Evolutionary conservation across 2,888 invertebrate genomes (phyloP), one percentile per base, ranked within the genome.

Genomic region (Rhagonycha lutea): DNA sequence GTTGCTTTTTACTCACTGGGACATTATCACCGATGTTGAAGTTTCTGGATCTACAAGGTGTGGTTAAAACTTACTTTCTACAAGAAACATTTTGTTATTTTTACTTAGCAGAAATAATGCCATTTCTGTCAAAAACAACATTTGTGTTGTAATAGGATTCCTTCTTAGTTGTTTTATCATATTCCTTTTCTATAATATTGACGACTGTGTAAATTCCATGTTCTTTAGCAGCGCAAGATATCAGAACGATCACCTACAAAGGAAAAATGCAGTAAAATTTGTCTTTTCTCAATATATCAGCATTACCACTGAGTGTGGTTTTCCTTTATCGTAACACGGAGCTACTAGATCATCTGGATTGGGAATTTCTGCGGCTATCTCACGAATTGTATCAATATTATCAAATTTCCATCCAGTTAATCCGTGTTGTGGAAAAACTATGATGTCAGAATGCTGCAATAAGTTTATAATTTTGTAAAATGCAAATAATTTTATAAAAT

Each of bases 401-500:
- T 87, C 61, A 82, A 82, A 2, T 85, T 81, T 80, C 79, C 69
- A 77, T 23, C 77, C 77, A 14, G 82, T 82, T 28, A 83, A 78
- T 23, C 81, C 83, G 68, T 82, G 84, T 86, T 96, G 96, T 0
- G 96, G 95, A 83, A 96, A 96, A 0, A 95, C 92, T 9, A 96
- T 88, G 18, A 96, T 93, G 81, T 96, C 94, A 0, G 91, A 91
- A 75, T 88, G 87, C 94, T 77, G 23, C 24, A 74, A n/a, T n/a
- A n/a, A 70, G n/a, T 12, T 32, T 10, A 24, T 47, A 74, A 24
- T 23, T 26, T 65, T 29, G 26, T 26, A 18, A 18, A 62, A 18
- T 63, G 26, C 8, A 11, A 68, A 8, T n/a, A n/a, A 47, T 47
- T 47, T 12, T 47, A 12, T n/a, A 47, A 47, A 10, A 3, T 10